Conservation (phyloP, 2,888 invertebrate species). For the Dusona sp. region DNA sequence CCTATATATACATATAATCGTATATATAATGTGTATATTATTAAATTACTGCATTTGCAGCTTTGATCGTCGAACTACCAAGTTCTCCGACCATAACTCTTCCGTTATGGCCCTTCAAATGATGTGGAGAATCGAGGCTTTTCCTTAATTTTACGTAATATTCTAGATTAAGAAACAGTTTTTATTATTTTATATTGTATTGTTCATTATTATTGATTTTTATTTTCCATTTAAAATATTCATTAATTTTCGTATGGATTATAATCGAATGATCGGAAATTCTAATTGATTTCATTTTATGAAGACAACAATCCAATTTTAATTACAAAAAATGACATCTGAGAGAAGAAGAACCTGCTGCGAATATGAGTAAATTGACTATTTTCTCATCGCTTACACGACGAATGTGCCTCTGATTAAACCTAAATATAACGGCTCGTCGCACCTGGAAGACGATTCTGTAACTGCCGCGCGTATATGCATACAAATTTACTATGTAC, state of each 20-base stretch:
- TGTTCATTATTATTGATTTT: neutral
- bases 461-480: neutral
- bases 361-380: neutral
- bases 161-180: neutral
- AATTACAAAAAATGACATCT: neutral
- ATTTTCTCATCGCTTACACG: neutral
- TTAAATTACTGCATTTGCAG: slow-evolving; percentile 32
- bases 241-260: neutral
- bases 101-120: neutral
- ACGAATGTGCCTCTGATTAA: neutral
- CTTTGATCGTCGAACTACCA: slow-evolving; percentile 13
- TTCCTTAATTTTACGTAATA: neutral
- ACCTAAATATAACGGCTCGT: neutral
- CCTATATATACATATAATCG: neutral
- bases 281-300: neutral
- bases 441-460: slow-evolving; percentile 20
- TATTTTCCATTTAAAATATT: neutral
- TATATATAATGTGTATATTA: slow-evolving; percentile 34
- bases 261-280: neutral
- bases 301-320: neutral
- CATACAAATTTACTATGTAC: neutral
- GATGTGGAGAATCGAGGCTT: neutral
- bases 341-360: neutral
- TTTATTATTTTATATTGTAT: neutral
- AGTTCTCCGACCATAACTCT: neutral